Evolutionary conservation across 2,113 vertebrate species (phyloP).

Genomic region (Lophius piscatorius): DNA sequence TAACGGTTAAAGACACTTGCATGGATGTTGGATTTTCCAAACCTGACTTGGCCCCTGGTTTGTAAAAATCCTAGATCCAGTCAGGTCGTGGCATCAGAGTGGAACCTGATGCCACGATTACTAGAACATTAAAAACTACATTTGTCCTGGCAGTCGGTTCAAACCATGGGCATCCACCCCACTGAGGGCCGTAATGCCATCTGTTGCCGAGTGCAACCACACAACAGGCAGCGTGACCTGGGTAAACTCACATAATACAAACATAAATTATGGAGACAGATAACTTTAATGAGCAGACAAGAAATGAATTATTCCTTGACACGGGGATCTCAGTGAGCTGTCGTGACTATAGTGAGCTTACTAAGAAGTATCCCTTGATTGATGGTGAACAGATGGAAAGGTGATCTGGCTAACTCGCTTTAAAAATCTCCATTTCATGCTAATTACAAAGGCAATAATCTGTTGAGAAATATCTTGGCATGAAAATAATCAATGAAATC

Average conservation of each 20-base stretch:
- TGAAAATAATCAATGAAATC: constrained; percentile 29
- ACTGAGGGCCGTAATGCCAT: constrained; percentile 53
- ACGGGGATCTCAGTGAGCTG: constrained; percentile 21
- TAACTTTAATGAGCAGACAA: constrained; percentile 65
- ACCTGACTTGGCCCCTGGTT: no score
- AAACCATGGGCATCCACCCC: constrained; percentile 35
- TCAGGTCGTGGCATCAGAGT: no score
- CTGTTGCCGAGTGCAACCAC: constrained; percentile 36
- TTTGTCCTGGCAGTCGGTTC: constrained; percentile 53
- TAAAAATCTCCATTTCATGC: constrained; percentile 14
- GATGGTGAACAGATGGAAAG: constrained; percentile 40
- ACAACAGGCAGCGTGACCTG: constrained; percentile 46
- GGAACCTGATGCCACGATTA: no score
- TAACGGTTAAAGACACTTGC: no score
- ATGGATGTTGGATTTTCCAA: no score
- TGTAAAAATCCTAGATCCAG: background rate
- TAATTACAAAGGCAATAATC: constrained; percentile 31
- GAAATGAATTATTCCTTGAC: constrained; percentile 57
- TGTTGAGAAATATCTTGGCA: constrained; percentile 19
- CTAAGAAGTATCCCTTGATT: constrained; percentile 44
- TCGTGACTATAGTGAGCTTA: constrained; percentile 16
- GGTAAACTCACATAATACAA: constrained; percentile 25
- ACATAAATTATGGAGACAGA: constrained; percentile 37
- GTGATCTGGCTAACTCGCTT: constrained; percentile 6
- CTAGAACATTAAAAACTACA: constrained; percentile 4